phyloP scores from a whole-genome alignment of 2,888 invertebrate species.

The Tuta absoluta region DNA sequence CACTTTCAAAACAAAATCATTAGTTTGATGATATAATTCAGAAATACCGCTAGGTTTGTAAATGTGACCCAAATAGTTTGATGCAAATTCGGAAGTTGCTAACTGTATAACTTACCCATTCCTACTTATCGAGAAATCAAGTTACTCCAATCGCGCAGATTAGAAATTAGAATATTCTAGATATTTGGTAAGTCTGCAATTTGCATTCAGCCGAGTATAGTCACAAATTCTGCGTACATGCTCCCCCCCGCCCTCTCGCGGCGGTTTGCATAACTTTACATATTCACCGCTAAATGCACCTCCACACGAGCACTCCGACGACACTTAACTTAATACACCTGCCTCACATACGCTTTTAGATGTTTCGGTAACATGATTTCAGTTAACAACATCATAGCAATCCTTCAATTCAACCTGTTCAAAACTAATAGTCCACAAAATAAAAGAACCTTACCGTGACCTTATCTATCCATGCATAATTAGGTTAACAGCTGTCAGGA shows the following conservation, averaged over 20 bases:
- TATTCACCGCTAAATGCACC: slow-evolving; percentile 61
- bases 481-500: too few relatives aligned
- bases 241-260: slow-evolving; percentile 39
- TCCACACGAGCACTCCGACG: slow-evolving; percentile 31
- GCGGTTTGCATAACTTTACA: slow-evolving; percentile 74
- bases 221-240: slow-evolving; percentile 63
- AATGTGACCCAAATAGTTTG: too few relatives aligned
- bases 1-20: too few relatives aligned
- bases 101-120: too few relatives aligned
- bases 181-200: slow-evolving; percentile 58
- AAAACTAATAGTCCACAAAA: too few relatives aligned
- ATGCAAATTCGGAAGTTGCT: too few relatives aligned
- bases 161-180: slow-evolving; percentile 35
- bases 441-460: too few relatives aligned
- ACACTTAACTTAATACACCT: slow-evolving; percentile 5
- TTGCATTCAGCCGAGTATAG: slow-evolving; percentile 54
- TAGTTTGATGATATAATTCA: too few relatives aligned
- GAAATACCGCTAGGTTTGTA: too few relatives aligned
- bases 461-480: too few relatives aligned
- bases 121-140: background rate
- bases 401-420: too few relatives aligned
- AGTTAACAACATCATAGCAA: too few relatives aligned
- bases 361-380: background rate
- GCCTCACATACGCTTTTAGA: background rate
- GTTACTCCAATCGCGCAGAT: slow-evolving; percentile 20